These are phyloP conservation scores for Himalopsyche phryganea DNA, from an alignment of 1,140 invertebrate species.

Conservation along the genomic window DNA sequence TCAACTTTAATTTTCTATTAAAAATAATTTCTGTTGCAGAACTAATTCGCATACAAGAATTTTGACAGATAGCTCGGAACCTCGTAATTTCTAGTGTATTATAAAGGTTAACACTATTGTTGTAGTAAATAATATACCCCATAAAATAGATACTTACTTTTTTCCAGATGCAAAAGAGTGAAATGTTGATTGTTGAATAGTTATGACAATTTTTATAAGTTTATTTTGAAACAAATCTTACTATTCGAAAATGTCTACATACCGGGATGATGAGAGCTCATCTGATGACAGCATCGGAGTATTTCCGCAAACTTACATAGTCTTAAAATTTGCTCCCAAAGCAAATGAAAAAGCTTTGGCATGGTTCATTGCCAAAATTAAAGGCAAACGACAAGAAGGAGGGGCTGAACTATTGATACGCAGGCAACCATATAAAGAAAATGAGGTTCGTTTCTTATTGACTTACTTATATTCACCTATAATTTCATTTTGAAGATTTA, in stretches of 20 bases:
- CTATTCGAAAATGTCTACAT: not conserved
- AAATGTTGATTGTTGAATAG: no score
- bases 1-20: no score
- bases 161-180: no score
- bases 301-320: slow-evolving; percentile 55
- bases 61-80: no score
- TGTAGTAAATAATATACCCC: no score
- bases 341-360: slow-evolving; percentile 51
- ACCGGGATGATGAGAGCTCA: slow-evolving; percentile 18
- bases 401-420: slow-evolving; percentile 59
- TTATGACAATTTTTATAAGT: not conserved
- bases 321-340: slow-evolving; percentile 51
- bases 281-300: slow-evolving; percentile 33
- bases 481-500: no score
- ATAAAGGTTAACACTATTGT: no score
- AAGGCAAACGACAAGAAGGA: slow-evolving; percentile 52
- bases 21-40: no score
- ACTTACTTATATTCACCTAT: no score
- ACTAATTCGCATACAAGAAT: no score
- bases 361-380: slow-evolving; percentile 59
- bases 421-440: slow-evolving; percentile 49
- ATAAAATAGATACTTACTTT: no score
- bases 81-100: no score
- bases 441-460: slow-evolving; percentile 40
- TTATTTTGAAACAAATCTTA: not conserved